These are phyloP conservation scores for Grallaria varia DNA, from an alignment of 2,113 vertebrate species.

Conservation along the genomic window DNA sequence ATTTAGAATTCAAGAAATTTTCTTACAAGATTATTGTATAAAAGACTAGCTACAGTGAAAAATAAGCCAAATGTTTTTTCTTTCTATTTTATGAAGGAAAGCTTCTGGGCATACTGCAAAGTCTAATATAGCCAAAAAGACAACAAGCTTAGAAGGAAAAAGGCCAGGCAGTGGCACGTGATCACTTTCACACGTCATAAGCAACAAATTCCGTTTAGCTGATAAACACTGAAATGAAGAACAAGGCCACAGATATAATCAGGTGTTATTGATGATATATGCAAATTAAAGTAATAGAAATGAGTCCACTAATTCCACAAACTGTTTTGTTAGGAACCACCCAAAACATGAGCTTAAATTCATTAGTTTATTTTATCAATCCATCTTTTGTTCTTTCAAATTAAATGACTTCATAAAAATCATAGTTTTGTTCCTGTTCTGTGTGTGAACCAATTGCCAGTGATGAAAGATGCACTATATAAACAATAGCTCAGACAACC, in stretches of 20 bases:
- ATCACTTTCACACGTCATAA: slow-evolving; percentile 83
- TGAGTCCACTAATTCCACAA: slow-evolving; percentile 74
- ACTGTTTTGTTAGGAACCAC: slow-evolving; percentile 70
- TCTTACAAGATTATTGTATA: slow-evolving; percentile 99
- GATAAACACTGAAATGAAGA: slow-evolving; percentile 93
- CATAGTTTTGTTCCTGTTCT: slow-evolving; percentile 63
- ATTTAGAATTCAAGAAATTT: slow-evolving; percentile 99
- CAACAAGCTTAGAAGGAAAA: slow-evolving; percentile 81
- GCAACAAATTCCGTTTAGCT: slow-evolving; percentile 82
- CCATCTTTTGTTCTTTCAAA: slow-evolving; percentile 72
- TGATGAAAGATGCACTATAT: slow-evolving; percentile 36
- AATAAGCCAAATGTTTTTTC: slow-evolving; percentile 99
- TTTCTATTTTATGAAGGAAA: slow-evolving; percentile 96
- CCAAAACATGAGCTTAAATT: slow-evolving; percentile 68
- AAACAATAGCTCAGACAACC: slow-evolving; percentile 70
- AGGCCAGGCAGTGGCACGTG: slow-evolving; percentile 84
- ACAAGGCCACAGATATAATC: slow-evolving; percentile 89
- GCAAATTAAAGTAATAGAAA: slow-evolving; percentile 73
- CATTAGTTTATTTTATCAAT: slow-evolving; percentile 59
- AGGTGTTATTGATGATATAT: slow-evolving; percentile 72
- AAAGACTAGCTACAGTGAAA: slow-evolving; percentile 99
- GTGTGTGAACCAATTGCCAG: slow-evolving; percentile 65
- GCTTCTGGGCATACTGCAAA: slow-evolving; percentile 95
- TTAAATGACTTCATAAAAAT: slow-evolving; percentile 50
- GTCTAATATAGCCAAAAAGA: slow-evolving; percentile 93